Evolutionary conservation across 2,113 vertebrate species (phyloP).

Genomic region (Cololabis saira): DNA sequence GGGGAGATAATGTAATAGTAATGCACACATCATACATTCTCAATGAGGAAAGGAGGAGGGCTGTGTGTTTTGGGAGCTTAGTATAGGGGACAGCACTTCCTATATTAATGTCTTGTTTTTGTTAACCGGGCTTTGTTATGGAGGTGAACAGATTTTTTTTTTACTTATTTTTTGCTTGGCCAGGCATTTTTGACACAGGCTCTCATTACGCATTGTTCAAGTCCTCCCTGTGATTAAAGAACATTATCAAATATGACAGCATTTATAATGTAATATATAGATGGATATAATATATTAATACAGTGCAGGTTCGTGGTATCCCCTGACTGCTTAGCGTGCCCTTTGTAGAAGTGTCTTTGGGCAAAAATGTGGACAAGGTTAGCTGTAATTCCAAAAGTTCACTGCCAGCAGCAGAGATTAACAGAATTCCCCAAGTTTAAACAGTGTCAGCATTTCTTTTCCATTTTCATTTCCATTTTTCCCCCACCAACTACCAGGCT

Average conservation of each 20-base stretch:
- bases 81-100: constrained; percentile 62
- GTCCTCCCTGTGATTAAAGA: too few species aligned
- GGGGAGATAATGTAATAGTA: constrained; percentile 75
- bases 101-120: constrained; percentile 72
- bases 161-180: constrained; percentile 47
- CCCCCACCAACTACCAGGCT: constrained; percentile 11
- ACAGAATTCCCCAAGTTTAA: constrained; percentile 51
- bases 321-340: constrained; percentile 33
- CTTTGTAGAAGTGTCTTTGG: constrained; percentile 58
- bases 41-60: constrained; percentile 41
- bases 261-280: too few species aligned
- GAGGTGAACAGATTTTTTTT: constrained; percentile 42
- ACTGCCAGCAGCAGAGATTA: constrained; percentile 62
- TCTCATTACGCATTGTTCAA: constrained; percentile 52
- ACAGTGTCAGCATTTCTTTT: constrained; percentile 33
- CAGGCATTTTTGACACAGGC: constrained; percentile 49
- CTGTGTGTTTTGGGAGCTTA: constrained; percentile 52
- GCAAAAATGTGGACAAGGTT: constrained; percentile 67
- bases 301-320: constrained; percentile 42
- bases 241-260: too few species aligned
- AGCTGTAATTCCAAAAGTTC: constrained; percentile 65
- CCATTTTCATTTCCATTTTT: constrained; percentile 32
- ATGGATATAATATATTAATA: constrained; percentile 23
- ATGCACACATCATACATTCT: constrained; percentile 63
- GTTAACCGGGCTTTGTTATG: constrained; percentile 54